Percentiles rank a stretch among this genome's conserved stretches.
Evolutionary conservation across 2,113 vertebrate genomes (phyloP).

Genomic region (Leptosomus discolor): DNA sequence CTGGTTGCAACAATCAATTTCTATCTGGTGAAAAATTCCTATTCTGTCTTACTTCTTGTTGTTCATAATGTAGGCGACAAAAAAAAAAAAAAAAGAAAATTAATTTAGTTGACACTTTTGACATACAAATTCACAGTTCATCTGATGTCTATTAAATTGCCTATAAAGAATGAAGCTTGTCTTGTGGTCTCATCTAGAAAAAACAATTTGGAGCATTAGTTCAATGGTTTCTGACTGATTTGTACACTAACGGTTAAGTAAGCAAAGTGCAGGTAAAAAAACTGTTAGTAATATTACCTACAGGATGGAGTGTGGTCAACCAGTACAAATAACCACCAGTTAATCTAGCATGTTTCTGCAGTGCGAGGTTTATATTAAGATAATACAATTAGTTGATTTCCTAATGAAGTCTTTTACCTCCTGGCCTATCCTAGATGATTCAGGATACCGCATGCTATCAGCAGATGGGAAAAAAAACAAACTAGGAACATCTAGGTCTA

Average conservation of each 20-base stretch:
- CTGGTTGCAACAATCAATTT: not conserved
- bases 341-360: not conserved
- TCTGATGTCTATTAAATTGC: not conserved
- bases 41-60: not conserved
- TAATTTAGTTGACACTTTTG: not conserved
- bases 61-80: not conserved
- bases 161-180: not conserved
- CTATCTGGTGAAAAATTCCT: not conserved
- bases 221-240: not conserved
- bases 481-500: not conserved
- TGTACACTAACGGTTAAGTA: not conserved
- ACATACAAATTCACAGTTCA: not conserved
- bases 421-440: not conserved
- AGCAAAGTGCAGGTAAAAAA: not conserved
- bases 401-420: not conserved
- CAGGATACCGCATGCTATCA: not conserved
- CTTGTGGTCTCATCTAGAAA: not conserved
- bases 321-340: not conserved
- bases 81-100: not conserved
- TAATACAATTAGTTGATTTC: not conserved
- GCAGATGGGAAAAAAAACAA: not conserved
- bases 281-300: not conserved
- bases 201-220: not conserved
- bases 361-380: not conserved
- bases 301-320: not conserved